Percentiles rank a stretch among this genome's conserved stretches.
These are phyloP conservation scores for Thinocorus orbignyianus DNA, from an alignment of 2,113 vertebrate species.

Conservation along the genomic window DNA sequence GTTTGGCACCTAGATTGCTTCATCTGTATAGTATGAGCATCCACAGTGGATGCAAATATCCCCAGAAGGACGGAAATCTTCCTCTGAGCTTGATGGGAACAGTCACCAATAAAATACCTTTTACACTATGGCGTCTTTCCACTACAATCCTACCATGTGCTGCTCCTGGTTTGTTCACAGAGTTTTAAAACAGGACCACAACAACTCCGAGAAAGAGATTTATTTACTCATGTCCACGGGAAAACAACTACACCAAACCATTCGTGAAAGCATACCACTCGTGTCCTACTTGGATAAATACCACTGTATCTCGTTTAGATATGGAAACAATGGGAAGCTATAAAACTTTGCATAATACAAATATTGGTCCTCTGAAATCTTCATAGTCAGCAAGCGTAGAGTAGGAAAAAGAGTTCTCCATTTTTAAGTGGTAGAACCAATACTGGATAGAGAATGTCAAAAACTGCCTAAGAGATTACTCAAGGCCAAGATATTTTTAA, in stretches of 20 bases:
- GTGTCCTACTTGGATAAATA: constrained; percentile 36
- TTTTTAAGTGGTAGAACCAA: constrained; percentile 47
- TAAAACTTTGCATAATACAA: constrained; percentile 64
- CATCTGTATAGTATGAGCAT: neutral
- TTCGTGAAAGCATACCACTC: constrained; percentile 48
- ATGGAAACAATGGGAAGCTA: constrained; percentile 60
- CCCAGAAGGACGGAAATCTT: neutral
- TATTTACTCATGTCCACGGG: constrained; percentile 66
- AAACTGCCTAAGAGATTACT: neutral
- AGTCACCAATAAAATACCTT: neutral
- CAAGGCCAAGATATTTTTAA: neutral
- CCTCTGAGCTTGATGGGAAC: neutral
- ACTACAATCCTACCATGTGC: neutral
- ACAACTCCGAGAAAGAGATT: constrained; percentile 62
- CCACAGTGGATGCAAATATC: neutral
- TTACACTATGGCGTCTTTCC: neutral
- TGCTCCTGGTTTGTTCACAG: constrained; percentile 31
- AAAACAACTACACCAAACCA: constrained; percentile 59
- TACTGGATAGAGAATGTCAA: constrained; percentile 9
- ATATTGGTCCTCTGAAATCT: constrained; percentile 75
- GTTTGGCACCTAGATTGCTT: constrained; percentile 49
- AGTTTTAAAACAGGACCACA: constrained; percentile 68
- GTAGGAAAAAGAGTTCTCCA: constrained; percentile 60
- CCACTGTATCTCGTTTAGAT: constrained; percentile 10
- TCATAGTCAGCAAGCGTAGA: constrained; percentile 41